Evolutionary conservation across 2,113 vertebrate genomes (phyloP).

Genomic region (Equus quagga): DNA sequence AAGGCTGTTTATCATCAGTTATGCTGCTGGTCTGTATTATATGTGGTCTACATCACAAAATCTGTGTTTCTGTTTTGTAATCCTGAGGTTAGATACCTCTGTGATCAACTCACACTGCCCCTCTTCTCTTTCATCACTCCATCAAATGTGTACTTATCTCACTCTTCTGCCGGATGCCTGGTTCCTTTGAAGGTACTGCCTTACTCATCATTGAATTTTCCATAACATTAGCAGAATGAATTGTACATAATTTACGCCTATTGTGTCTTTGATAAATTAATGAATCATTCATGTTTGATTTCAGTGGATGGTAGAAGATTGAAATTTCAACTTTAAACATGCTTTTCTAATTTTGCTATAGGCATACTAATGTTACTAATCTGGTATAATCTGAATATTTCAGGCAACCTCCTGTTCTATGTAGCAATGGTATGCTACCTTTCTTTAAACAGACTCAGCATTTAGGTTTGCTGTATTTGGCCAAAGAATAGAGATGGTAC

Average conservation of each 20-base stretch:
- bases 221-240: not conserved
- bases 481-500: not conserved
- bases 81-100: not conserved
- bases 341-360: not conserved
- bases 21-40: not conserved
- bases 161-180: not conserved
- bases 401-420: not conserved
- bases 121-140: not conserved
- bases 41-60: not conserved
- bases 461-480: not conserved
- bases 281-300: not conserved
- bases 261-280: not conserved
- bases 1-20: not conserved
- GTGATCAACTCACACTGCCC: not conserved
- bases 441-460: not conserved
- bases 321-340: constrained; percentile 5
- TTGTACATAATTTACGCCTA: not conserved
- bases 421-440: not conserved
- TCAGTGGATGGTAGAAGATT: not conserved
- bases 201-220: not conserved
- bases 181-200: not conserved
- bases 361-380: not conserved
- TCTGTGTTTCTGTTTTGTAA: not conserved
- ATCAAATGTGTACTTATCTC: not conserved
- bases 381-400: not conserved